Evolutionary conservation across 2,113 vertebrate genomes (phyloP).

Genomic region (Thunnus thynnus): DNA sequence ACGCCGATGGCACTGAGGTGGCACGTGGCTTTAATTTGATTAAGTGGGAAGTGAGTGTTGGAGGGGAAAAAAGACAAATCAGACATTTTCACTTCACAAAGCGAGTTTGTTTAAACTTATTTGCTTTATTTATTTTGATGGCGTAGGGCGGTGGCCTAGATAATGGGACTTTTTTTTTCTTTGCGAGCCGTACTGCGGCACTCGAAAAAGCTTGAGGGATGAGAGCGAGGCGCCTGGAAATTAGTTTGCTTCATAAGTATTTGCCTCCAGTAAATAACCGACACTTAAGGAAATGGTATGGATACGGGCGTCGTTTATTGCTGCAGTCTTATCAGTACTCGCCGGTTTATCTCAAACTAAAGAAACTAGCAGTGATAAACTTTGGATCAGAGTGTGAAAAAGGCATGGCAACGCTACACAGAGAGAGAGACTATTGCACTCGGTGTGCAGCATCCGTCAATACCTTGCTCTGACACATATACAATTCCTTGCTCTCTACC

Average conservation of each 20-base stretch:
- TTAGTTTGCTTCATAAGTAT: constrained; percentile 24
- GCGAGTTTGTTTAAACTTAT: constrained; percentile 32
- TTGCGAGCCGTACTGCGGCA: not conserved
- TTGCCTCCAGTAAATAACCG: constrained; percentile 19
- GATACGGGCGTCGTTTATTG: not conserved
- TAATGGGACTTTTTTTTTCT: not conserved
- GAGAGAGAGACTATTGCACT: constrained; percentile 15
- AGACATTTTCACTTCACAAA: constrained; percentile 45
- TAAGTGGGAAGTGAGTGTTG: constrained; percentile 34
- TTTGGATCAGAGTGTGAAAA: constrained; percentile 33
- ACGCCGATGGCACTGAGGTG: constrained; percentile 1
- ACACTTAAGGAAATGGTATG: constrained; percentile 4
- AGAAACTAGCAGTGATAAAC: constrained; percentile 36
- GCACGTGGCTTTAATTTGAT: constrained; percentile 56
- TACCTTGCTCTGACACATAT: constrained; percentile 49
- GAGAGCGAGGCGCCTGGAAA: constrained; percentile 12
- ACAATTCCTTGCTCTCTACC: constrained; percentile 40
- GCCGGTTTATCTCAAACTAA: not conserved
- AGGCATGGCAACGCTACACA: constrained; percentile 2
- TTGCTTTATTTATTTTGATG: constrained; percentile 4
- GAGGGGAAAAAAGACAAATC: constrained; percentile 41
- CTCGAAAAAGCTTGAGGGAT: not conserved
- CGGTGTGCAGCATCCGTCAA: constrained; percentile 45
- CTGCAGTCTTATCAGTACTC: constrained; percentile 9
- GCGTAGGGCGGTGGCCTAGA: constrained; percentile 28